These are phyloP conservation scores for Sipunculus nudus DNA, from an alignment of 2,888 invertebrate genomes.

Conservation along the genomic window DNA sequence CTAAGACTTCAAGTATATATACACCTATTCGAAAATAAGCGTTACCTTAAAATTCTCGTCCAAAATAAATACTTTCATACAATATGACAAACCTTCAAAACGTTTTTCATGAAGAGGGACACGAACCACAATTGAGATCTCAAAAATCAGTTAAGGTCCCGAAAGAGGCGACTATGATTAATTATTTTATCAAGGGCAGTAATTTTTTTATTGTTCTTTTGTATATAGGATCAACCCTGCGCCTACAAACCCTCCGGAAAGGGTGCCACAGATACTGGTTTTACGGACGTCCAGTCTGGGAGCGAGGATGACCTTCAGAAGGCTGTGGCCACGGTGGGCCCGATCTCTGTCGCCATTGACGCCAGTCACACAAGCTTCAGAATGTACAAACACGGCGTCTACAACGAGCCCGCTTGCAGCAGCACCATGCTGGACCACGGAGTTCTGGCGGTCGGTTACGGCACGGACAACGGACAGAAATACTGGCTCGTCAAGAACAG, in stretches of 20 bases:
- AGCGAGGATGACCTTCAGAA: constrained; percentile 43
- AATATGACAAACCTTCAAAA: too few species aligned
- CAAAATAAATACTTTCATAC: too few species aligned
- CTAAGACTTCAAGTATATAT: too few species aligned
- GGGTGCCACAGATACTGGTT: constrained; percentile 43
- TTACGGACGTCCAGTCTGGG: constrained; percentile 44
- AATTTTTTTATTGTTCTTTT: not conserved
- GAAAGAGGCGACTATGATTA: too few species aligned
- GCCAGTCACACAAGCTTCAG: constrained; percentile 68
- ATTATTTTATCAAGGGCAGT: too few species aligned
- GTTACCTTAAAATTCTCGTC: too few species aligned
- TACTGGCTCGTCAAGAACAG: constrained; percentile 89
- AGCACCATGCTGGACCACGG: constrained; percentile 87
- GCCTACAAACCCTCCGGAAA: not conserved
- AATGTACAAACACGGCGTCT: constrained; percentile 69
- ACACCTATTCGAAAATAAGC: too few species aligned
- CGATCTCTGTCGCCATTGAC: constrained; percentile 87
- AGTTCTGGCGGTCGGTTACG: constrained; percentile 83
- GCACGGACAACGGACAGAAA: constrained; percentile 74
- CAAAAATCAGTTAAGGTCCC: too few species aligned
- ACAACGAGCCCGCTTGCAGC: constrained; percentile 80
- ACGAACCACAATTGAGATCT: too few species aligned
- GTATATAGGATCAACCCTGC: constrained; percentile 3
- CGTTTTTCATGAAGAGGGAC: too few species aligned
- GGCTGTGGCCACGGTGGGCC: constrained; percentile 65